These are phyloP conservation scores for Brachyrhaphis roseni DNA, from an alignment of 2,797 vertebrate genomes.

Conservation along the genomic window DNA sequence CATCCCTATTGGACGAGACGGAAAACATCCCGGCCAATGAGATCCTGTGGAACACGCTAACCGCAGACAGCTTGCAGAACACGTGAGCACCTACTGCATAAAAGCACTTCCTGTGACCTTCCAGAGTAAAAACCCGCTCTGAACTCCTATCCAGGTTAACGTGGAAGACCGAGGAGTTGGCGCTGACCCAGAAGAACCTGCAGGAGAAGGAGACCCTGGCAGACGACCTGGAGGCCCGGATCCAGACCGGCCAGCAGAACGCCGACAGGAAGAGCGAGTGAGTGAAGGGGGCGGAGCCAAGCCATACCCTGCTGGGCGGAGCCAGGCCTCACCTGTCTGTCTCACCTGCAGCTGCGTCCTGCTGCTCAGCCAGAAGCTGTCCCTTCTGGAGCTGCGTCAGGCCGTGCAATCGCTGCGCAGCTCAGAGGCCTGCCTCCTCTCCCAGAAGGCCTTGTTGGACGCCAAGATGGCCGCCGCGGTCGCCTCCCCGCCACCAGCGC, in stretches of 20 bases:
- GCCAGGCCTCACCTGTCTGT: conserved; percentile 9
- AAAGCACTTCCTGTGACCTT: not conserved
- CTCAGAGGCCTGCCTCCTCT: conserved; percentile 88
- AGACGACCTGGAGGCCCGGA: conserved; percentile 87
- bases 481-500: conserved; percentile 33
- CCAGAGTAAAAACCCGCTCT: conserved; percentile 8
- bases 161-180: conserved; percentile 89
- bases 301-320: no score
- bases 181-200: conserved; percentile 89
- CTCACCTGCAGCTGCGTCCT: conserved; percentile 85
- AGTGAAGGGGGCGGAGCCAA: conserved; percentile 46
- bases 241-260: conserved; percentile 86
- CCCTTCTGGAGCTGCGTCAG: conserved; percentile 91
- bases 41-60: conserved; percentile 98
- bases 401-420: conserved; percentile 90
- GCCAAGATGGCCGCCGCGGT: conserved; percentile 87
- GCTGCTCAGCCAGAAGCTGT: conserved; percentile 91
- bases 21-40: conserved; percentile 94
- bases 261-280: conserved; percentile 92
- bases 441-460: conserved; percentile 91
- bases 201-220: conserved; percentile 89
- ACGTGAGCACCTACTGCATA: conserved; percentile 78
- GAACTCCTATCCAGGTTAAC: conserved; percentile 81
- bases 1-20: conserved; percentile 89
- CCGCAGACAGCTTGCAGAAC: conserved; percentile 90